Evolutionary conservation across 2,888 invertebrate species (phyloP).

Genomic region (Diaprepes abbreviatus): DNA sequence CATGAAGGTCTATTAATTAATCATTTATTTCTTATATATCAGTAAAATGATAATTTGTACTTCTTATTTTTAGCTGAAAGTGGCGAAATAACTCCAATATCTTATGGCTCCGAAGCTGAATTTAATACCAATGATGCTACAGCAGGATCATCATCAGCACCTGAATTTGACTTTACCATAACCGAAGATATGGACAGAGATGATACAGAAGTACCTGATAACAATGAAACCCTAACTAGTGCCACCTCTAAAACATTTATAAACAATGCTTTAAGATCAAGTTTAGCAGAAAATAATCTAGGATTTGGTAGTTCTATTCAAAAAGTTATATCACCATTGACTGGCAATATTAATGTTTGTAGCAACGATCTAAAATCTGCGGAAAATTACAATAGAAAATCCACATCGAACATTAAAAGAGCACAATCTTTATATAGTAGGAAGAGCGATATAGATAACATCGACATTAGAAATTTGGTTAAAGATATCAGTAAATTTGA

Average conservation of each 20-base stretch:
- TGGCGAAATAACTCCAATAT: slow-evolving; percentile 79
- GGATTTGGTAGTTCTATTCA: slow-evolving; percentile 46
- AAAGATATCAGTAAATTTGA: slow-evolving; percentile 56
- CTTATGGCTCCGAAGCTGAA: slow-evolving; percentile 75
- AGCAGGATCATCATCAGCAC: slow-evolving; percentile 73
- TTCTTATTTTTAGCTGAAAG: slow-evolving; percentile 62
- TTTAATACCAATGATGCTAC: slow-evolving; percentile 79
- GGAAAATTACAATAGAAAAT: slow-evolving; percentile 51
- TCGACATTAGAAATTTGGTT: slow-evolving; percentile 53
- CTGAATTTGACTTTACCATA: slow-evolving; percentile 73
- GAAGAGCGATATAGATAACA: slow-evolving; percentile 52
- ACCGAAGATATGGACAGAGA: slow-evolving; percentile 63
- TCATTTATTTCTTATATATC: no score
- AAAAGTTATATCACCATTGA: slow-evolving; percentile 54
- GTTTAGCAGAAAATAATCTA: slow-evolving; percentile 12
- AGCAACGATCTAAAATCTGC: slow-evolving; percentile 54
- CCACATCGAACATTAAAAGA: slow-evolving; percentile 57
- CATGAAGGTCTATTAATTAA: no score
- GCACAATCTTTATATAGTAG: slow-evolving; percentile 52
- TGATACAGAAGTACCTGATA: slow-evolving; percentile 53
- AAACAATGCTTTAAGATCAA: slow-evolving; percentile 36
- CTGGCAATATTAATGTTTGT: slow-evolving; percentile 54
- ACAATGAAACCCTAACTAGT: slow-evolving; percentile 53
- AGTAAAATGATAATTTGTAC: neutral
- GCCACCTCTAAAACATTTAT: slow-evolving; percentile 46